Evolutionary conservation across 2,113 vertebrate species (phyloP).

Genomic region (Stegastes partitus): DNA sequence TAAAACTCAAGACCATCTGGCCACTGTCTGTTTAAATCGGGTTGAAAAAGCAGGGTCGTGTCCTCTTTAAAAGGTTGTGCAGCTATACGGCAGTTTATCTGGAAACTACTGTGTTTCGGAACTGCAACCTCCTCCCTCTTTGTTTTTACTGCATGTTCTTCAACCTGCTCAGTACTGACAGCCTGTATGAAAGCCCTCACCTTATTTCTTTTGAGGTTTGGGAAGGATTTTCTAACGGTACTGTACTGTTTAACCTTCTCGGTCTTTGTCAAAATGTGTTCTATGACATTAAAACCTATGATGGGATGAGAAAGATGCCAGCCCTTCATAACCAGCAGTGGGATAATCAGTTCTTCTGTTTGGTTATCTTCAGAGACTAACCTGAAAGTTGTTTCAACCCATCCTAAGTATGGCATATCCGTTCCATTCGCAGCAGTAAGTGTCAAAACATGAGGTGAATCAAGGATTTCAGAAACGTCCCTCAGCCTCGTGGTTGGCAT

Average conservation of each 20-base stretch:
- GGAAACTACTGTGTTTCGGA: background rate
- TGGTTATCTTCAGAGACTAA: conserved; percentile 1
- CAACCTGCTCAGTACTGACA: background rate
- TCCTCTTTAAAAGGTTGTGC: conserved; percentile 24
- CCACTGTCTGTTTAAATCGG: conserved; percentile 30
- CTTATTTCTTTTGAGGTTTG: conserved; percentile 23
- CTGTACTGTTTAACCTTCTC: background rate
- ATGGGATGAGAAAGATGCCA: conserved; percentile 19
- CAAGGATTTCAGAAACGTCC: conserved; percentile 44
- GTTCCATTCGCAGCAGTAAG: conserved; percentile 47
- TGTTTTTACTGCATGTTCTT: conserved; percentile 5
- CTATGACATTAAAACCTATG: conserved; percentile 56
- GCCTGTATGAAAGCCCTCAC: conserved; percentile 29
- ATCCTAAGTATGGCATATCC: conserved; percentile 28
- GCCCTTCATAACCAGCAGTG: conserved; percentile 48
- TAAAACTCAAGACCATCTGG: conserved; percentile 41
- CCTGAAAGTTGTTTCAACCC: conserved; percentile 29
- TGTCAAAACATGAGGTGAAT: conserved; percentile 17
- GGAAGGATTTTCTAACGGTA: conserved; percentile 4
- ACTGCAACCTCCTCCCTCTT: background rate
- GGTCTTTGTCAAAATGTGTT: conserved; percentile 22
- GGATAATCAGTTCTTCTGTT: conserved; percentile 19
- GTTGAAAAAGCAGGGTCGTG: conserved; percentile 20
- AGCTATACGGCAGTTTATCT: conserved; percentile 1
- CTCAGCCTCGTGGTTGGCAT: conserved; percentile 29